A percentile compares a stretch with the other conserved stretches of the same genome.
Conservation (phyloP, 2,888 invertebrate species). For the Drosophila eohydei region DNA sequence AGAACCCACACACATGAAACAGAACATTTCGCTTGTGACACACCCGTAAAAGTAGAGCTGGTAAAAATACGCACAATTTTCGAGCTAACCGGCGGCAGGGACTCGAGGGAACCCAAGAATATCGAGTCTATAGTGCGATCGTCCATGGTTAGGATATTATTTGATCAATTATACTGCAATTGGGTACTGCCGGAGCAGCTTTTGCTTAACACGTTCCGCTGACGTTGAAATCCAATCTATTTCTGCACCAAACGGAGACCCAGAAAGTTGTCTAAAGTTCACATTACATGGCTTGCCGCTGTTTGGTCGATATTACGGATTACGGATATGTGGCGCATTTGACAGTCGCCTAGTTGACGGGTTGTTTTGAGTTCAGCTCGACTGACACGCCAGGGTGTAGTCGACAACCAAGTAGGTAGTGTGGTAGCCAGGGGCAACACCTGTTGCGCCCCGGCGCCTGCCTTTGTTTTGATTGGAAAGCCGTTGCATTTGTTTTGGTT, state of each 20-base stretch:
- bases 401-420: neutral
- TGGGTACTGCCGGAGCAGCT: slow-evolving; percentile 23
- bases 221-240: slow-evolving; percentile 64
- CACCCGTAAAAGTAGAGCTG: slow-evolving; percentile 99
- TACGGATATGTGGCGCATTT: slow-evolving; percentile 66
- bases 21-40: slow-evolving; percentile 45
- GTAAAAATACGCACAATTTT: slow-evolving; percentile 99
- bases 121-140: slow-evolving; percentile 95
- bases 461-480: slow-evolving; percentile 64
- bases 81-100: slow-evolving; percentile 97
- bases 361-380: slow-evolving; percentile 71
- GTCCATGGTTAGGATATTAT: slow-evolving; percentile 88
- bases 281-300: slow-evolving; percentile 52
- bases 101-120: slow-evolving; percentile 94
- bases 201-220: slow-evolving; percentile 42
- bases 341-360: slow-evolving; percentile 80
- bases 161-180: slow-evolving; percentile 4
- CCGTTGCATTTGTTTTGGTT: slow-evolving; percentile 31
- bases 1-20: slow-evolving; percentile 35
- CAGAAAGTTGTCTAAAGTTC: slow-evolving; percentile 73
- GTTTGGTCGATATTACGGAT: slow-evolving; percentile 75
- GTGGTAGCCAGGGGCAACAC: slow-evolving; percentile 54
- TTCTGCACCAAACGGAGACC: slow-evolving; percentile 58
- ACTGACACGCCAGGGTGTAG: slow-evolving; percentile 41
- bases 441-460: slow-evolving; percentile 49